These are phyloP conservation scores for Probosciger aterrimus DNA, from an alignment of 2,113 vertebrate genomes.

Conservation along the genomic window DNA sequence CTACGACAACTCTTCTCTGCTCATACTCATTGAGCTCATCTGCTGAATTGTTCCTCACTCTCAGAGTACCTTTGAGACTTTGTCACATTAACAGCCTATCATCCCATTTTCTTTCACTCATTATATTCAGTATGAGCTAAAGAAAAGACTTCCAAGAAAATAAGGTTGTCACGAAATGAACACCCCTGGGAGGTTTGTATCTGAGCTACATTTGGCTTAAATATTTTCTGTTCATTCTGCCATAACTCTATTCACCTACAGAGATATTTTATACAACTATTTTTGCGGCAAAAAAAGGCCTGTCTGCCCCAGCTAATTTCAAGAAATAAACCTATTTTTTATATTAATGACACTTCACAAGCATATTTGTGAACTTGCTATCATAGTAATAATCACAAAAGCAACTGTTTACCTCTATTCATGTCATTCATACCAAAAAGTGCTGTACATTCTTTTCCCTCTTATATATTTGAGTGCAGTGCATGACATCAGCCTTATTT, in stretches of 20 bases:
- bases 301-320: background rate
- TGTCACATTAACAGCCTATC: background rate
- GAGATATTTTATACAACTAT: background rate
- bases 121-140: background rate
- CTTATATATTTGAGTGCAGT: background rate
- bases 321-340: background rate
- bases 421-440: background rate
- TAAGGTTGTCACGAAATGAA: background rate
- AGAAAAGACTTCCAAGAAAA: background rate
- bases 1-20: background rate
- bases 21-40: background rate
- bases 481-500: background rate
- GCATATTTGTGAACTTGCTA: background rate
- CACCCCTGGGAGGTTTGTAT: background rate
- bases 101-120: background rate
- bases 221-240: background rate
- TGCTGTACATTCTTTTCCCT: background rate
- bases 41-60: background rate
- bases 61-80: background rate
- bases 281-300: background rate
- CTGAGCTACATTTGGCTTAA: background rate
- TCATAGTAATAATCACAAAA: background rate
- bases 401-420: background rate
- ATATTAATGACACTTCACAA: background rate
- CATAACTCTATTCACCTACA: background rate